Conservation (phyloP, 1,140 invertebrate species). For the Caenorhabditis brenneri region DNA sequence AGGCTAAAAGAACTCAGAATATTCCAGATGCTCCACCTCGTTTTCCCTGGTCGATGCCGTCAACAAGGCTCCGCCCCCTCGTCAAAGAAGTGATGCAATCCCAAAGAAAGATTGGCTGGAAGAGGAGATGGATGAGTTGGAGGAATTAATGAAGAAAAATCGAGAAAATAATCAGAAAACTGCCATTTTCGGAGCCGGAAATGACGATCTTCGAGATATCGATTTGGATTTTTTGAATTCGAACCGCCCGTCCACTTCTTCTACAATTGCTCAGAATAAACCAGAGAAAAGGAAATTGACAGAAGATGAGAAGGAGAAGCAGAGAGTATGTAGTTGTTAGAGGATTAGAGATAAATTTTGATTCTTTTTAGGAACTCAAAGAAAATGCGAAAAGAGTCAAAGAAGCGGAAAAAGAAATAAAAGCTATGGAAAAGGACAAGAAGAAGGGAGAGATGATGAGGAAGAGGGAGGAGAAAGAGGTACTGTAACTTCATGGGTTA, state of each 20-base stretch:
- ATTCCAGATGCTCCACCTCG: background rate
- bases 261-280: background rate
- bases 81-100: background rate
- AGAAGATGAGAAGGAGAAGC: background rate
- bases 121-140: background rate
- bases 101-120: background rate
- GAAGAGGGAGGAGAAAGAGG: conserved; percentile 15
- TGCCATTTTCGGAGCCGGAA: background rate
- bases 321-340: background rate
- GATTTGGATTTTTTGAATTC: background rate
- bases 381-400: background rate
- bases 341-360: background rate
- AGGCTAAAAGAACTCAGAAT: background rate
- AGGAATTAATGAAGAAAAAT: background rate
- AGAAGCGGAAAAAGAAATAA: background rate
- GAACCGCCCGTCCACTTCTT: background rate
- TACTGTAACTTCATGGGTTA: background rate
- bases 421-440: background rate
- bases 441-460: background rate
- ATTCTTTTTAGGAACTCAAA: background rate
- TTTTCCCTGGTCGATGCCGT: background rate
- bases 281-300: conserved; percentile 4
- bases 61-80: background rate
- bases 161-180: background rate
- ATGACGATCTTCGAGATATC: background rate